phyloP scores from a whole-genome alignment of 2,797 vertebrate genomes.

The Aeoliscus strigatus region DNA sequence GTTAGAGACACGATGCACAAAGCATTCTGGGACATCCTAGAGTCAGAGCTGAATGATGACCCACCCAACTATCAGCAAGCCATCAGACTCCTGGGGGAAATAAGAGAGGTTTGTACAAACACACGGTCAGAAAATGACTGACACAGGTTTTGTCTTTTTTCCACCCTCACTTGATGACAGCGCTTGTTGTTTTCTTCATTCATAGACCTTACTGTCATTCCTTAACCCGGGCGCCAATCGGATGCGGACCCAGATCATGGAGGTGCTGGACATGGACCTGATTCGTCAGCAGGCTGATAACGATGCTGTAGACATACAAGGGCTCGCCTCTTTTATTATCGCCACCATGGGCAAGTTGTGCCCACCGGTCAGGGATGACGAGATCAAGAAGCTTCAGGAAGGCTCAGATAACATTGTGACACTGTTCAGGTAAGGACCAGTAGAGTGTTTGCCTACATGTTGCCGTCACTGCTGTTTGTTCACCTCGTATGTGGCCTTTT shows the following conservation, averaged over 20 bases:
- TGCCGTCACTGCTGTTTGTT: not conserved
- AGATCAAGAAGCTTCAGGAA: conserved; percentile 83
- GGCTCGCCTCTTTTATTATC: conserved; percentile 85
- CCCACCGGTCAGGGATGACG: conserved; percentile 83
- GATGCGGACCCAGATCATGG: conserved; percentile 87
- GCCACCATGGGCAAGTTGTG: conserved; percentile 90
- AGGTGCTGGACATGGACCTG: conserved; percentile 88
- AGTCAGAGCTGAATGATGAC: conserved; percentile 83
- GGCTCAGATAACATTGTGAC: conserved; percentile 75
- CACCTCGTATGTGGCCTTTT: not conserved
- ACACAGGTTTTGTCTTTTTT: no score
- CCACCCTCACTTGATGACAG: no score
- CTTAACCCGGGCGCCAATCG: conserved; percentile 87
- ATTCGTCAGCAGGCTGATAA: conserved; percentile 92
- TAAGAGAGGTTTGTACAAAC: conserved; percentile 80
- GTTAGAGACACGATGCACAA: conserved; percentile 86
- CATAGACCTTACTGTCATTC: conserved; percentile 86
- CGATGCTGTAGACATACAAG: conserved; percentile 84
- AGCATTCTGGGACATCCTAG: conserved; percentile 90
- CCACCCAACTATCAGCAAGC: conserved; percentile 88
- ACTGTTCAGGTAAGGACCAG: conserved; percentile 75
- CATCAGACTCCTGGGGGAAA: conserved; percentile 88
- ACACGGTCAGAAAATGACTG: no score
- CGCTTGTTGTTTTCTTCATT: not conserved
- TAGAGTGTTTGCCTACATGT: not conserved